Base-by-base conservation (phyloP, 2,888 invertebrate genomes). In the Crossocerus cetratus region DNA sequence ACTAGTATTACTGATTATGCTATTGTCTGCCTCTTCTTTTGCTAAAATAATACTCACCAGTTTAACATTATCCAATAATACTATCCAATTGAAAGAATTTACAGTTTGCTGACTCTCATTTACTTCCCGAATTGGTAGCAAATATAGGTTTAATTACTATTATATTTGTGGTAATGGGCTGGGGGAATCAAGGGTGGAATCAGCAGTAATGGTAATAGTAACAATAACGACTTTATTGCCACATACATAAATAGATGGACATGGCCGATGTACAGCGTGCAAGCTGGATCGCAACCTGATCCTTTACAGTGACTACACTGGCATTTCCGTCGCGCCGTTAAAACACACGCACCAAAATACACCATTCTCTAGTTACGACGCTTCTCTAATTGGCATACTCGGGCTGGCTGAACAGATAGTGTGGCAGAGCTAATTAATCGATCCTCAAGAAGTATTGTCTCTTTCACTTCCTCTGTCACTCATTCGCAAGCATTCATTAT, bases 231-330 rank as follows among this genome's bases (percentile, higher is more conserved):
- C 65, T 82, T 82, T 82, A 82, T 82, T 82, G 82, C 82, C 82
- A 82, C 82, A 82, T 82, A 82, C 82, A 82, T 80, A 82, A 82
- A 82, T 82, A 82, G 76, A 80, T 82, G 82, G 82, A 82, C 82
- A 82, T 82, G 82, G 82, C 82, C 82, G 82, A 82, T 82, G 80
- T 82, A 82, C 82, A 82, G 80, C 78, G 82, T 80, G 78, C 82
- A 80, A 82, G 77, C 78, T 80, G 82, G 80, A 82, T 80, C 82
- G 72, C 74, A 76, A 76, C 59, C 44, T 64, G 81, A 81, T 81
- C 82, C 77, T 68, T 80, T 80, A 77, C 77, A 75, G 58, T 76
- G 74, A 80, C 81, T 81, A 81, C 81, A 69, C 65, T 72, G 65
- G 56, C 69, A 32, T 49, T 71, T 58, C 60, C 61, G 53, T 32